Percentiles rank a stretch among this genome's conserved stretches.
These are phyloP conservation scores for Pangasius djambal DNA, from an alignment of 2,797 vertebrate genomes.

Conservation along the genomic window DNA sequence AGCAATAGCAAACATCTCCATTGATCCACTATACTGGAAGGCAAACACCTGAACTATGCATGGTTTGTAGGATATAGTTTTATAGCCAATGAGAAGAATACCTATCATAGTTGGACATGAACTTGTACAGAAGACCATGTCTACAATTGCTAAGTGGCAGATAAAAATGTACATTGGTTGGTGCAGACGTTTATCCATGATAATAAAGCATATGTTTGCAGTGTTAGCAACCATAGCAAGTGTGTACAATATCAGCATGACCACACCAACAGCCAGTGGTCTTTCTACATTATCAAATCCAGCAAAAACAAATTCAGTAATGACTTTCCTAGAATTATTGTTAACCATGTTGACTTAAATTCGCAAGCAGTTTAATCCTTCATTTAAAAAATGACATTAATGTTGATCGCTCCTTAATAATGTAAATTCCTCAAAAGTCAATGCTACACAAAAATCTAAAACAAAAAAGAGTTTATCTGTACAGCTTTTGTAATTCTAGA, in stretches of 20 bases:
- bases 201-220: slow-evolving; percentile 60
- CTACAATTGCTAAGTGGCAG: slow-evolving; percentile 62
- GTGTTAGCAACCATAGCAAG: slow-evolving; percentile 53
- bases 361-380: not conserved
- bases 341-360: slow-evolving; percentile 7
- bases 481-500: not conserved
- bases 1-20: slow-evolving; percentile 51
- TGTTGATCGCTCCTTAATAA: not conserved
- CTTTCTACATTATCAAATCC: slow-evolving; percentile 34
- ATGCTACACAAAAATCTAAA: not conserved
- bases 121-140: slow-evolving; percentile 57
- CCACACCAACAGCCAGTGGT: slow-evolving; percentile 23
- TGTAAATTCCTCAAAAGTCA: not conserved
- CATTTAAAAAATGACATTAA: not conserved
- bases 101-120: slow-evolving; percentile 55
- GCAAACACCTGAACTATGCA: slow-evolving; percentile 56
- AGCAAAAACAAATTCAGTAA: slow-evolving; percentile 31
- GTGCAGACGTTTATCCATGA: slow-evolving; percentile 60
- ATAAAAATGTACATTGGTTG: slow-evolving; percentile 68
- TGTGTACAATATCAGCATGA: slow-evolving; percentile 25
- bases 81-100: slow-evolving; percentile 46
- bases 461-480: not conserved
- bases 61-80: slow-evolving; percentile 42
- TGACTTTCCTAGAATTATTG: slow-evolving; percentile 13
- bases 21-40: slow-evolving; percentile 46